Percentiles rank a stretch among this genome's conserved stretches.
phyloP scores from a whole-genome alignment of 2,888 invertebrate species.

The Thumatha senex region DNA sequence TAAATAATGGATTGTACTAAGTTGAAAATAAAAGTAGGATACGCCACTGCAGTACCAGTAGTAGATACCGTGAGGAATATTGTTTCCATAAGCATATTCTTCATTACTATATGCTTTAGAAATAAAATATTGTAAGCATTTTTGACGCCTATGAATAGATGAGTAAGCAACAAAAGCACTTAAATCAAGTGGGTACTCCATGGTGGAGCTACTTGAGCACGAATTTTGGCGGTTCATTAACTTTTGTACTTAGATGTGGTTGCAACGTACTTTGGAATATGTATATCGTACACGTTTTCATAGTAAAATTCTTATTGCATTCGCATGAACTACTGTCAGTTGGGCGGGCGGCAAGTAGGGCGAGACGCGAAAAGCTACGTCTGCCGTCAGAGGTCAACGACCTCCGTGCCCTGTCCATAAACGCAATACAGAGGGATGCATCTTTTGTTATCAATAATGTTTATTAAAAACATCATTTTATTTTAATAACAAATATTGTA shows the following conservation, averaged over 20 bases:
- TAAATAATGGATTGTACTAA: too few species aligned
- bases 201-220: slow-evolving; percentile 45
- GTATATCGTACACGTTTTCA: not conserved
- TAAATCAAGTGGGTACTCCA: slow-evolving; percentile 27
- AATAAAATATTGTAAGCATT: slow-evolving; percentile 27
- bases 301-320: slow-evolving; percentile 10
- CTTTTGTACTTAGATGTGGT: not conserved
- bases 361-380: slow-evolving; percentile 77
- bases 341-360: slow-evolving; percentile 76
- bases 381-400: slow-evolving; percentile 73
- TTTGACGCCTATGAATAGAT: slow-evolving; percentile 21
- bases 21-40: too few species aligned
- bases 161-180: slow-evolving; percentile 18
- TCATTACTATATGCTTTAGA: too few species aligned
- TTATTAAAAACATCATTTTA: slow-evolving; percentile 40
- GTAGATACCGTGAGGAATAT: too few species aligned
- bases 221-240: slow-evolving; percentile 37
- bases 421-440: slow-evolving; percentile 66
- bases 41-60: too few species aligned
- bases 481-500: slow-evolving; percentile 13
- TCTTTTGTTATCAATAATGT: slow-evolving; percentile 67
- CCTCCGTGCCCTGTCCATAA: slow-evolving; percentile 78
- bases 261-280: not conserved
- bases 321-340: slow-evolving; percentile 43
- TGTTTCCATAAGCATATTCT: too few species aligned